Conservation (phyloP, 1,140 invertebrate genomes). For the Drosophila varians region DNA sequence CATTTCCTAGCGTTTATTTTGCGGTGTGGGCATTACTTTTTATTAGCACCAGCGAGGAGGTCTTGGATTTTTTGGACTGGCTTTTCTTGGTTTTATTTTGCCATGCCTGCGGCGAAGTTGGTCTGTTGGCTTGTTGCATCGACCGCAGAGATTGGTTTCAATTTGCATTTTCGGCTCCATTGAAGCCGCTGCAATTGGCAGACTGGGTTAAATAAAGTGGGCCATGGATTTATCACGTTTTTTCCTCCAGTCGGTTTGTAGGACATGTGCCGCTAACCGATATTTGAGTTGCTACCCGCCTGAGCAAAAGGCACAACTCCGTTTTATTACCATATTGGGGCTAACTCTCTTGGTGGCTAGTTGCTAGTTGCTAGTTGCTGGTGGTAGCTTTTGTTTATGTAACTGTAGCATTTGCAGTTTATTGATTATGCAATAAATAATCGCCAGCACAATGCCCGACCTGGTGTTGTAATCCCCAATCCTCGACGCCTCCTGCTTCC, state of each 20-base stretch:
- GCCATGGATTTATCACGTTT: conserved; percentile 77
- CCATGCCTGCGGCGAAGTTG: conserved; percentile 1
- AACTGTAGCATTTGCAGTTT: conserved; percentile 76
- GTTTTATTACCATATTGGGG: conserved; percentile 78
- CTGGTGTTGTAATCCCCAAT: conserved; percentile 47
- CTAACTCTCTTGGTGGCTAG: conserved; percentile 68
- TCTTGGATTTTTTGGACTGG: conserved; percentile 28
- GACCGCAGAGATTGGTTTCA: conserved; percentile 71
- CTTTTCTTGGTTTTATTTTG: conserved; percentile 5
- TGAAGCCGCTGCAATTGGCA: conserved; percentile 72
- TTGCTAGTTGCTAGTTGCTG: conserved; percentile 60
- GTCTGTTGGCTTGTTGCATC: conserved; percentile 28
- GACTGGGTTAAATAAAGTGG: conserved; percentile 62
- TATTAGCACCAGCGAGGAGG: conserved; percentile 65
- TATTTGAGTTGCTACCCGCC: conserved; percentile 44
- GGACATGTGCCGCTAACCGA: conserved; percentile 80
- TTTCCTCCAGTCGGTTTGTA: conserved; percentile 73
- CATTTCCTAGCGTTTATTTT: conserved; percentile 77
- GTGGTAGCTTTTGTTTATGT: conserved; percentile 71
- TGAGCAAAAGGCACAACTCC: conserved; percentile 24
- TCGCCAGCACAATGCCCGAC: conserved; percentile 62
- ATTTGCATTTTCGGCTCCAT: conserved; percentile 79
- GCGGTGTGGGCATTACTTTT: conserved; percentile 69
- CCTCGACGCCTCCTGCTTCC: neutral
- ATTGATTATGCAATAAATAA: conserved; percentile 81